A percentile compares a stretch with the other conserved stretches of the same genome.
Conservation (phyloP, 2,888 invertebrate genomes). For the Diaprepes abbreviatus region DNA sequence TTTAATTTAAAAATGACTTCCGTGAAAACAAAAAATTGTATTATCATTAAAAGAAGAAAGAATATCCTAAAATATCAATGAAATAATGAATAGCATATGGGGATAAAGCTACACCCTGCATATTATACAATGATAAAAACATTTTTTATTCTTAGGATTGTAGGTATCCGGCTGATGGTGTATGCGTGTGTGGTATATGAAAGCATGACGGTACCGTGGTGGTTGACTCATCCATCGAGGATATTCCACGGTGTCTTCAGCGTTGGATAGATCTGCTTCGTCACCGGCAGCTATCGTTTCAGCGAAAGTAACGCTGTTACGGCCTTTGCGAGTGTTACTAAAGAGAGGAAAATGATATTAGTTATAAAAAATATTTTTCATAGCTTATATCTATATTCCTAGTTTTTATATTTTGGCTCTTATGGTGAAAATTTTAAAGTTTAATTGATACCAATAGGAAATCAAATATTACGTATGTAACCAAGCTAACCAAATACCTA, state of each 20-base stretch:
- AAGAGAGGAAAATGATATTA: conserved; percentile 15
- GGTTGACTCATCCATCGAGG: conserved; percentile 71
- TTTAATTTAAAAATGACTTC: too few relatives aligned
- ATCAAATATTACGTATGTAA: too few relatives aligned
- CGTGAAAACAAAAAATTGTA: too few relatives aligned
- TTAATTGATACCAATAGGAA: too few relatives aligned
- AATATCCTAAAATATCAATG: too few relatives aligned
- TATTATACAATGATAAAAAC: background rate
- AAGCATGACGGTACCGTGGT: conserved; percentile 64
- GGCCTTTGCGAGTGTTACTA: conserved; percentile 59
- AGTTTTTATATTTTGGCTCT: too few relatives aligned
- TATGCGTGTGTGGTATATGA: conserved; percentile 45
- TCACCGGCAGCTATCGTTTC: conserved; percentile 59
- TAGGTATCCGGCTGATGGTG: conserved; percentile 15
- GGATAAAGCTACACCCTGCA: too few relatives aligned
- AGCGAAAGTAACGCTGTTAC: conserved; percentile 66
- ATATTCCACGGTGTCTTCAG: conserved; percentile 72
- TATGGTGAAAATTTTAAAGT: too few relatives aligned
- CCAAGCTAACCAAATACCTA: too few relatives aligned
- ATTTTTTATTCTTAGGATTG: conserved; percentile 18
- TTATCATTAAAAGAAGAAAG: too few relatives aligned
- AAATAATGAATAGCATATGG: too few relatives aligned
- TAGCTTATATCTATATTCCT: too few relatives aligned
- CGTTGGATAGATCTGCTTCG: conserved; percentile 68
- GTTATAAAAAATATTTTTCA: background rate